phyloP scores from a whole-genome alignment of 2,888 invertebrate genomes.

The Caenorhabditis doughertyi region DNA sequence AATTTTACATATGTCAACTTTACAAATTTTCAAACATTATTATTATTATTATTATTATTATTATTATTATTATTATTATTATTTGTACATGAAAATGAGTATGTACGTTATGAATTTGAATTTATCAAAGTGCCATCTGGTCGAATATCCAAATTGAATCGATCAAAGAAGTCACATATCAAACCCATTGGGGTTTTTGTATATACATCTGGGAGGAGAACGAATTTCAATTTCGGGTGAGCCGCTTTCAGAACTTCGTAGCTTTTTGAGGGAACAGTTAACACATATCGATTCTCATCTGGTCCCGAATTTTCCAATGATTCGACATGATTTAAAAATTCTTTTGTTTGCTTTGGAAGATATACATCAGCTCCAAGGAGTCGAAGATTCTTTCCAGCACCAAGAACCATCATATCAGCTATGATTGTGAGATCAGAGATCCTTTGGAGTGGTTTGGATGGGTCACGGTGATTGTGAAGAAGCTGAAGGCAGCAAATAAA shows the following conservation, averaged over 20 bases:
- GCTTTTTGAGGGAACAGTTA: constrained; percentile 22
- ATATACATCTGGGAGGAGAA: constrained; percentile 5
- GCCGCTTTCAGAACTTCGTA: constrained; percentile 1
- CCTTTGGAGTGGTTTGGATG: constrained; percentile 12
- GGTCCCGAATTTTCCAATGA: not conserved
- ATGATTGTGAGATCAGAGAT: constrained; percentile 19
- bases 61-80: too few relatives aligned
- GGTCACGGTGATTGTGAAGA: constrained; percentile 3
- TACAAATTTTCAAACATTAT: too few relatives aligned
- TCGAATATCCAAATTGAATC: constrained; percentile 33
- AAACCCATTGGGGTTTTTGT: not conserved
- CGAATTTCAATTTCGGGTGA: not conserved
- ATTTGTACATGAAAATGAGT: not conserved
- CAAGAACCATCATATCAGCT: constrained; percentile 14
- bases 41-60: too few relatives aligned
- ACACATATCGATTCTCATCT: constrained; percentile 1
- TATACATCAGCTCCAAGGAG: constrained; percentile 15
- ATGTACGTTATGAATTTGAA: not conserved
- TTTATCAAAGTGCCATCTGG: constrained; percentile 3
- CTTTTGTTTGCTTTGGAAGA: not conserved
- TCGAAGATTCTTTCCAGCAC: constrained; percentile 18
- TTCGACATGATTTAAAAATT: not conserved
- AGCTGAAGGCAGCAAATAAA: not conserved
- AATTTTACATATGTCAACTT: too few relatives aligned
- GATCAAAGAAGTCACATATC: constrained; percentile 6